These are phyloP conservation scores for Nesoenas mayeri DNA, from an alignment of 2,113 vertebrate genomes.

Conservation along the genomic window DNA sequence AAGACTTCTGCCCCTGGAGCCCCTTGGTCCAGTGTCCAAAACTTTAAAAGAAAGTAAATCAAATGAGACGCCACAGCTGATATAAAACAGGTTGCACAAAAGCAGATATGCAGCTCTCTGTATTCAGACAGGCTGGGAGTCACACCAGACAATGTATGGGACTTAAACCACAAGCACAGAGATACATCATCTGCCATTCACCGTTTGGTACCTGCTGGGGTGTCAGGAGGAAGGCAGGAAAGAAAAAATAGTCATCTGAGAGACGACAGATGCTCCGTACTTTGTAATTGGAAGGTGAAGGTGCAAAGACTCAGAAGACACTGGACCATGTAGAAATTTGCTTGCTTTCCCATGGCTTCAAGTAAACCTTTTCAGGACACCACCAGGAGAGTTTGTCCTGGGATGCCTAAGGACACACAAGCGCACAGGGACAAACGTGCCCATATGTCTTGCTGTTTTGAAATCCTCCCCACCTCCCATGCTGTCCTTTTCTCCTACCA, in stretches of 20 bases:
- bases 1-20: neutral
- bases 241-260: neutral
- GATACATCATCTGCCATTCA: neutral
- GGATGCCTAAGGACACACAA: neutral
- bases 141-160: rapidly evolving
- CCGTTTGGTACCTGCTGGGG: neutral
- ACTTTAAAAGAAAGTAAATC: neutral
- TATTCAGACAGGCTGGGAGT: neutral
- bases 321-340: neutral
- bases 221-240: neutral
- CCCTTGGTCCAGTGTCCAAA: neutral
- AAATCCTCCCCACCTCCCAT: neutral
- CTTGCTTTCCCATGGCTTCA: neutral
- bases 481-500: neutral
- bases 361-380: neutral
- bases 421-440: neutral
- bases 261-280: rapidly evolving
- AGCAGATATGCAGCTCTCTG: rapidly evolving
- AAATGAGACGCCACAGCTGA: neutral
- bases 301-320: neutral
- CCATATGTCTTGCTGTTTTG: neutral
- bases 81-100: neutral
- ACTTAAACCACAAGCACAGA: neutral
- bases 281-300: neutral
- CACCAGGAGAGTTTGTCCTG: neutral